phyloP scores from a whole-genome alignment of 2,113 vertebrate genomes.

The Pholis gunnellus region DNA sequence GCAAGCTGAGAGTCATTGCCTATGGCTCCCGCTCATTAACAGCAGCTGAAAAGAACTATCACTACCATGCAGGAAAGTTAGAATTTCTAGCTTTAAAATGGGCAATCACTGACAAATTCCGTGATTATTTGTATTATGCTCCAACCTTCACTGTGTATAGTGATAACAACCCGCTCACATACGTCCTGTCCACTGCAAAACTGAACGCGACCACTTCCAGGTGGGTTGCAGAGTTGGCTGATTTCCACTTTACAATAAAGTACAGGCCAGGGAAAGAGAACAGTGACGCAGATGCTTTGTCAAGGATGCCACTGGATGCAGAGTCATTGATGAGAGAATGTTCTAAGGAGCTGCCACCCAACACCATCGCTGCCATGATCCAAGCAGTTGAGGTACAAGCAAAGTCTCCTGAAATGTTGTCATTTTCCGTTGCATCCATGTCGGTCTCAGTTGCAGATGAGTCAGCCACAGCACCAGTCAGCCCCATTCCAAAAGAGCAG shows the following conservation, averaged over 20 bases:
- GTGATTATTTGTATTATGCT: neutral
- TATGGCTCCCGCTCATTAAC: neutral
- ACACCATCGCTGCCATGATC: neutral
- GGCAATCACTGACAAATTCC: neutral
- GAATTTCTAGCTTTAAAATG: slow-evolving; percentile 36
- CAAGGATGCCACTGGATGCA: neutral
- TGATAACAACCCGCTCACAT: neutral
- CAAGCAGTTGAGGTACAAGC: neutral
- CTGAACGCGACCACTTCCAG: neutral
- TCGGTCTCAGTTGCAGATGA: neutral
- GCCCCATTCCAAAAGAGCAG: neutral
- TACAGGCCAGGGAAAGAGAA: neutral
- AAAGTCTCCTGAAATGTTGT: neutral
- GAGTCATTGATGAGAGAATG: slow-evolving; percentile 2
- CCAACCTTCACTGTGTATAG: slow-evolving; percentile 5
- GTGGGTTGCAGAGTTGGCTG: neutral
- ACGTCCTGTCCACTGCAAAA: neutral
- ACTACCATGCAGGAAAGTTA: neutral
- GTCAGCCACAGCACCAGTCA: neutral
- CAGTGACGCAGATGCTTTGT: neutral
- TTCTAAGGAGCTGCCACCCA: neutral
- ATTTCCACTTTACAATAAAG: slow-evolving; percentile 20
- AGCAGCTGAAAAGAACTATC: neutral
- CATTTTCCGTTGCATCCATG: neutral
- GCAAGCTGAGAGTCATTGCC: neutral